Evolutionary conservation across 2,113 vertebrate genomes (phyloP).

Genomic region (Struthio camelus): DNA sequence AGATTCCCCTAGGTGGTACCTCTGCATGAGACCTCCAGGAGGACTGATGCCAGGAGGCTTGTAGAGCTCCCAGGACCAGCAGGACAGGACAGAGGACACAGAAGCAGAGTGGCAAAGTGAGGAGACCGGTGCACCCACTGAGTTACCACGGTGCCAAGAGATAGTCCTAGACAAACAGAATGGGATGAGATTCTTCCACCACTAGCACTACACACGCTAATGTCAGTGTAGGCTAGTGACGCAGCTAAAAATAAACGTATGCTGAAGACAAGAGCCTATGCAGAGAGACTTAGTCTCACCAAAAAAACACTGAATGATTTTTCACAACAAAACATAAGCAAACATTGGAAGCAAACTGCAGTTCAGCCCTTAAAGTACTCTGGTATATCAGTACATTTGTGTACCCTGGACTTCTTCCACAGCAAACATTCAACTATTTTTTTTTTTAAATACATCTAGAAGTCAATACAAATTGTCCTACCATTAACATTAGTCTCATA

Average conservation of each 20-base stretch:
- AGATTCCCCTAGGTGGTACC: not conserved
- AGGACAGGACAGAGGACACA: not conserved
- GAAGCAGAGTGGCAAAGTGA: not conserved
- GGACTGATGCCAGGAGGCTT: not conserved
- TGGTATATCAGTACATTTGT: not conserved
- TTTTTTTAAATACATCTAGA: conserved; percentile 10
- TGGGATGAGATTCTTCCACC: not conserved
- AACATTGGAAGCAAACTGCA: not conserved
- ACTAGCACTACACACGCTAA: not conserved
- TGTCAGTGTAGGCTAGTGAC: not conserved
- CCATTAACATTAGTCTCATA: not conserved
- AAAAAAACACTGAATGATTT: not conserved
- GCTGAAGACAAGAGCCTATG: not conserved
- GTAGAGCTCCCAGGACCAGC: not conserved
- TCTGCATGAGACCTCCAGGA: not conserved
- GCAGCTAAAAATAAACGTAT: not conserved
- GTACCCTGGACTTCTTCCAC: conserved; percentile 1
- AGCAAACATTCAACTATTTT: conserved; percentile 26
- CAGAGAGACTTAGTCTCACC: not conserved
- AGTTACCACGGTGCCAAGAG: not conserved
- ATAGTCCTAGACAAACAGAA: not conserved
- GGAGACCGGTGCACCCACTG: accelerated
- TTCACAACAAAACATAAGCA: not conserved
- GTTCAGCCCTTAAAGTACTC: not conserved
- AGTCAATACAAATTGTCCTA: conserved; percentile 14